Percentiles rank a stretch among this genome's conserved stretches.
These are phyloP conservation scores for Rhabdophis nuchalis DNA, from an alignment of 2,797 vertebrate species.

Conservation along the genomic window DNA sequence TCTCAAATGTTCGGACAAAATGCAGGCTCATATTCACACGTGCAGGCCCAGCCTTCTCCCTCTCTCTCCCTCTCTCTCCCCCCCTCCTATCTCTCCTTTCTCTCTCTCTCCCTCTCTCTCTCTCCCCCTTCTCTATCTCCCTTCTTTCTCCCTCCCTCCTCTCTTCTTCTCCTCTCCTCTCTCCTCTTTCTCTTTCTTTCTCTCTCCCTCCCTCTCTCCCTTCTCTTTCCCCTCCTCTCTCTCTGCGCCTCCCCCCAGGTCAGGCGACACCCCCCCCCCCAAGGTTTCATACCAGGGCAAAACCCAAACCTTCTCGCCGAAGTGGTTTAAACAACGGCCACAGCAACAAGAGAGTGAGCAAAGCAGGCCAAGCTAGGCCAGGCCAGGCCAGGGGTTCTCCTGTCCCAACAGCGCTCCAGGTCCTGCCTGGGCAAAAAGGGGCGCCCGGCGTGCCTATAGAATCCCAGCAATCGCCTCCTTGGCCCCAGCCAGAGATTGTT, in stretches of 20 bases:
- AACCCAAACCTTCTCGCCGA: not conserved
- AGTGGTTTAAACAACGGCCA: not conserved
- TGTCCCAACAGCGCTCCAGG: not conserved
- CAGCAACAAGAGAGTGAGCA: not conserved
- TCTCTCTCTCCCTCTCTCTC: no score
- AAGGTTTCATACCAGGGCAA: not conserved
- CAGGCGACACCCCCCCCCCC: not conserved
- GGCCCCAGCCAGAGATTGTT: not conserved
- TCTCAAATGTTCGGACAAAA: not conserved
- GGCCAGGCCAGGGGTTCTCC: not conserved
- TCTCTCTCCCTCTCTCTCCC: not conserved
- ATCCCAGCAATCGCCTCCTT: not conserved
- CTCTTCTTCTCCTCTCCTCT: no score
- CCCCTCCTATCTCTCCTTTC: not conserved
- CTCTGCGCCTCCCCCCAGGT: no score
- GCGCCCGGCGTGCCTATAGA: not conserved
- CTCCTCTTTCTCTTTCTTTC: no score
- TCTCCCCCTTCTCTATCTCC: rapidly evolving
- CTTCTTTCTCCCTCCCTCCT: no score
- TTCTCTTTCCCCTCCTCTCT: no score
- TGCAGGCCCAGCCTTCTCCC: not conserved
- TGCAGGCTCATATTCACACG: not conserved
- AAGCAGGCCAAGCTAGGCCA: not conserved
- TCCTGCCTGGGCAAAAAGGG: not conserved
- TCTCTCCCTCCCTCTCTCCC: no score